Percentiles rank a stretch among this genome's conserved stretches.
Evolutionary conservation across 2,888 invertebrate species (phyloP).

Genomic region (Eudasyphora cyanicolor): DNA sequence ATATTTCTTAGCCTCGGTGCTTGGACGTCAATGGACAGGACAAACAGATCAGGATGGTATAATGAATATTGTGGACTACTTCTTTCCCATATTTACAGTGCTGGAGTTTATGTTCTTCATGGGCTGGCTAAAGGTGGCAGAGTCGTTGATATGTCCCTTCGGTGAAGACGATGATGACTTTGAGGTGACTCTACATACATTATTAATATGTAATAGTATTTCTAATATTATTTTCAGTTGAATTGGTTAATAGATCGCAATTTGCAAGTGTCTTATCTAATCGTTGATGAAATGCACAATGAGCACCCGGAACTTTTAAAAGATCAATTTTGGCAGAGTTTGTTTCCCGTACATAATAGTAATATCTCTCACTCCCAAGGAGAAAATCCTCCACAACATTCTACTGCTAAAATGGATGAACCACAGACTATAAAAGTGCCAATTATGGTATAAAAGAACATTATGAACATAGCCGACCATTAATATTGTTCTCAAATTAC

Average conservation of each 20-base stretch:
- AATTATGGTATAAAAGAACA: constrained; percentile 28
- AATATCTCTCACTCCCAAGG: constrained; percentile 78
- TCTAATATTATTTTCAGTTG: constrained; percentile 79
- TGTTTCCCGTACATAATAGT: constrained; percentile 88
- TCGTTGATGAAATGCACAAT: constrained; percentile 96
- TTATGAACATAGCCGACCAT: background rate
- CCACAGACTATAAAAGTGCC: background rate
- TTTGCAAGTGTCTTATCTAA: constrained; percentile 90
- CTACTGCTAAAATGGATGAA: constrained; percentile 57
- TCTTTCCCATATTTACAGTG: constrained; percentile 92
- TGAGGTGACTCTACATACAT: constrained; percentile 85
- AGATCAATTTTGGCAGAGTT: constrained; percentile 95
- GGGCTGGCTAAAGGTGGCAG: constrained; percentile 95
- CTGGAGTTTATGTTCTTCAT: constrained; percentile 92
- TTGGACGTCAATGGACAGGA: constrained; percentile 91
- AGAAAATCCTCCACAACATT: constrained; percentile 39
- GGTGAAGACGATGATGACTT: constrained; percentile 95
- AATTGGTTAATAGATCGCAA: constrained; percentile 95
- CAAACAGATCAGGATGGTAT: constrained; percentile 77
- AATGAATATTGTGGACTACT: constrained; percentile 84
- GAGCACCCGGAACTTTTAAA: constrained; percentile 91
- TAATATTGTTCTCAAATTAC: no score
- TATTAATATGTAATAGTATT: background rate
- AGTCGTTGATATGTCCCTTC: constrained; percentile 93
- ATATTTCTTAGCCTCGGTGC: constrained; percentile 91